These are phyloP conservation scores for Tinea semifulvella DNA, from an alignment of 2,888 invertebrate genomes.

Conservation along the genomic window DNA sequence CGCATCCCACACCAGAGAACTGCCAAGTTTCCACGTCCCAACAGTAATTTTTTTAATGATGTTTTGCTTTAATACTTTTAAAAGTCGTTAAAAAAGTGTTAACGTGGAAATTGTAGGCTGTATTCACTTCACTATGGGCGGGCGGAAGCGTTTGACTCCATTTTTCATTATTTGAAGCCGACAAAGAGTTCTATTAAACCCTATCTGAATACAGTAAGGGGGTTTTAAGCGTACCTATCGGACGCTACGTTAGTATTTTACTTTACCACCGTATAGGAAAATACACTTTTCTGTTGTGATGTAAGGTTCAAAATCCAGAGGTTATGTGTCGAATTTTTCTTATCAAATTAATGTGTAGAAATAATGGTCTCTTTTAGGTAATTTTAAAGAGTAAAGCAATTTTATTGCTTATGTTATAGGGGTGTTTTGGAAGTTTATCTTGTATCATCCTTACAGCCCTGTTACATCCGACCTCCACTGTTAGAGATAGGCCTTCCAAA, in stretches of 20 bases:
- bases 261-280: background rate
- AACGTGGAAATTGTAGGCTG: background rate
- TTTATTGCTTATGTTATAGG: conserved; percentile 27
- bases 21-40: too few species aligned
- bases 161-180: conserved; percentile 20
- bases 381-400: conserved; percentile 12
- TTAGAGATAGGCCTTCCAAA: too few species aligned
- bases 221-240: conserved; percentile 10
- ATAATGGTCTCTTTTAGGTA: conserved; percentile 33
- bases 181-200: conserved; percentile 25
- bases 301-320: conserved; percentile 31
- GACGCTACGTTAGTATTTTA: conserved; percentile 12
- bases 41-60: too few species aligned
- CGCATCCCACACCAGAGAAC: too few species aligned
- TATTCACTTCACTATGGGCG: background rate
- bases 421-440: conserved; percentile 28
- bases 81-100: too few species aligned
- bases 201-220: conserved; percentile 26
- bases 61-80: too few species aligned
- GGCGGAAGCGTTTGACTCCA: conserved; percentile 13
- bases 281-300: background rate
- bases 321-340: conserved; percentile 37
- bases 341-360: conserved; percentile 61
- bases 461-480: too few species aligned
- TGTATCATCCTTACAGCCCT: too few species aligned